phyloP scores from a whole-genome alignment of 2,888 invertebrate genomes.

The Diarsia rubi region DNA sequence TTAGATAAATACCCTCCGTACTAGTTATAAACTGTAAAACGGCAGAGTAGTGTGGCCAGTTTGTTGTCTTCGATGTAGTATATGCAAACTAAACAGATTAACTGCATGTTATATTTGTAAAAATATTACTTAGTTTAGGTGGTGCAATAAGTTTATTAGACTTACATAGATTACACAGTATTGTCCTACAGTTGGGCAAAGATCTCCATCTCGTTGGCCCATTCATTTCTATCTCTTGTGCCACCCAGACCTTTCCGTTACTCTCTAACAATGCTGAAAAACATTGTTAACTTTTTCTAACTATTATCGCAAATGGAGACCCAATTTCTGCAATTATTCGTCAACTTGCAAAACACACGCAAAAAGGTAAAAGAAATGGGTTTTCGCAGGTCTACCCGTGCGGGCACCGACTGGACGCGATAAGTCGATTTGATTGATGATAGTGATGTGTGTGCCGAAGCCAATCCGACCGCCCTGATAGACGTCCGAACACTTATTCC shows the following conservation, averaged over 20 bases:
- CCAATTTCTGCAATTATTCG: conserved; percentile 53
- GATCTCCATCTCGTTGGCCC: neutral
- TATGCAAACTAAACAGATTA: too few relatives aligned
- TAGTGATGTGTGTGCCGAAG: conserved; percentile 65
- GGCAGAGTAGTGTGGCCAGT: too few relatives aligned
- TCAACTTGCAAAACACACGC: conserved; percentile 61
- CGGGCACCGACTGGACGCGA: conserved; percentile 73
- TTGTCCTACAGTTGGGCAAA: neutral
- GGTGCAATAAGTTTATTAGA: too few relatives aligned
- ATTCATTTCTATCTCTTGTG: neutral
- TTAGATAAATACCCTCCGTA: too few relatives aligned
- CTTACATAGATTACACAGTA: neutral
- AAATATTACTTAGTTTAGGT: too few relatives aligned
- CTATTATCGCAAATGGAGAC: neutral
- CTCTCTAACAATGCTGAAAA: neutral
- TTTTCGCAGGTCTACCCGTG: conserved; percentile 69
- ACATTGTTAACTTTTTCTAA: neutral
- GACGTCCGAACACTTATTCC: conserved; percentile 56
- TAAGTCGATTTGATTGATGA: conserved; percentile 83
- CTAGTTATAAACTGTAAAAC: too few relatives aligned
- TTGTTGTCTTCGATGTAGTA: too few relatives aligned
- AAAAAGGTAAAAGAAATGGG: conserved; percentile 67
- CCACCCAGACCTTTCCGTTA: neutral
- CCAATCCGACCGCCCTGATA: conserved; percentile 54
- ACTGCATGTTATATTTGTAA: too few relatives aligned